Evolutionary conservation across 2,797 vertebrate genomes (phyloP).

Genomic region (Orientallactaga sibirica): DNA sequence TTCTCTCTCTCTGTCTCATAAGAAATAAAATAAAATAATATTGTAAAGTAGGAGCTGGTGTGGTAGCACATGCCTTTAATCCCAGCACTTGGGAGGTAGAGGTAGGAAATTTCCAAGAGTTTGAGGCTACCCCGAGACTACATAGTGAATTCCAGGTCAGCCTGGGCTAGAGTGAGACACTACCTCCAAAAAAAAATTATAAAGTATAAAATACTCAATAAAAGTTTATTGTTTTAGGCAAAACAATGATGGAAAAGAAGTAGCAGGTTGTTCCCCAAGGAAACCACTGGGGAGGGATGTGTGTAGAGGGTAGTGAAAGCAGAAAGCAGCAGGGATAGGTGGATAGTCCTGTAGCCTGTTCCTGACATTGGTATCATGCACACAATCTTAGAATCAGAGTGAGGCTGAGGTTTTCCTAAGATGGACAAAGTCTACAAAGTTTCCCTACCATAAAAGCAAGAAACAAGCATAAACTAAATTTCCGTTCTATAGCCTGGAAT

Average conservation of each 20-base stretch:
- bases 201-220: neutral
- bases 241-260: neutral
- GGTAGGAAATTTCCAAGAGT: too few species aligned
- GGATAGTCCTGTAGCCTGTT: neutral
- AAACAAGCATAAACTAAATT: neutral
- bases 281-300: neutral
- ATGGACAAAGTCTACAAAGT: neutral
- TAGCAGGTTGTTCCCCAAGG: neutral
- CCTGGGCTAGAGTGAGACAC: too few species aligned
- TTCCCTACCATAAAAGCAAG: neutral
- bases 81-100: too few species aligned
- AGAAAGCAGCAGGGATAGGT: neutral
- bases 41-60: too few species aligned
- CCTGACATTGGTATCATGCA: neutral
- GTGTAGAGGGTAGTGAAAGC: neutral
- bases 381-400: neutral
- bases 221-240: conserved; percentile 31
- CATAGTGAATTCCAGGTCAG: too few species aligned
- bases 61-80: too few species aligned
- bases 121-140: too few species aligned
- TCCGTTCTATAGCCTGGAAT: neutral
- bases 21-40: too few species aligned
- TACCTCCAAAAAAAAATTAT: neutral
- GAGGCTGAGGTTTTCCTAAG: neutral
- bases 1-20: too few species aligned